These are phyloP conservation scores for Vidua macroura DNA, from an alignment of 2,113 vertebrate species.

Conservation along the genomic window DNA sequence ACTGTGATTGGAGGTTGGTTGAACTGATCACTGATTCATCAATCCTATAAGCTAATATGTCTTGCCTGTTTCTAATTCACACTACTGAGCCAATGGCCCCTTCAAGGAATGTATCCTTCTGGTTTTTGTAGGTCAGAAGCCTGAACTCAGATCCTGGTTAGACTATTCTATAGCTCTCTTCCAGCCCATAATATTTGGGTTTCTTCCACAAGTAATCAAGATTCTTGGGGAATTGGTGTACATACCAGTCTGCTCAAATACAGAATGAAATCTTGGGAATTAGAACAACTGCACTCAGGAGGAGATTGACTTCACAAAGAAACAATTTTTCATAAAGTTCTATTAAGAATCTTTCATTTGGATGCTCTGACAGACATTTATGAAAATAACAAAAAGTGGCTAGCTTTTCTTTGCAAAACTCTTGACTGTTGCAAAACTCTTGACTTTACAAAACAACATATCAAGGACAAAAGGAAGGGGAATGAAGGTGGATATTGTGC, in stretches of 20 bases:
- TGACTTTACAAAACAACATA: neutral
- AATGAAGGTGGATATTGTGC: neutral
- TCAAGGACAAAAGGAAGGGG: neutral
- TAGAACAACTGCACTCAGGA: neutral
- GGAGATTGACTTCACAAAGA: neutral
- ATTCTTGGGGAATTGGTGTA: rapidly evolving
- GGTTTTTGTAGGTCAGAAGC: neutral
- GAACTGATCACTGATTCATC: neutral
- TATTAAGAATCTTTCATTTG: neutral
- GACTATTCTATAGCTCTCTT: neutral
- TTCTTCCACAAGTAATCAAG: neutral
- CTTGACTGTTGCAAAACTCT: neutral
- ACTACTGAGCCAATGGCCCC: neutral
- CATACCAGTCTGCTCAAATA: neutral
- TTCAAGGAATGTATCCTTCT: neutral
- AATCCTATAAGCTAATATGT: rapidly evolving
- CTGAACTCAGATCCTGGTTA: neutral
- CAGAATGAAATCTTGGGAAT: neutral
- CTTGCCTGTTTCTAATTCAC: neutral
- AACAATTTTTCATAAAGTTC: neutral
- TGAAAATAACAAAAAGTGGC: neutral
- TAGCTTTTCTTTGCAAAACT: neutral
- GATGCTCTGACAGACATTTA: neutral
- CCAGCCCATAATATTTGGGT: neutral
- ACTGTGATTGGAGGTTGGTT: neutral